Conservation (phyloP, 2,888 invertebrate genomes). For the Heliconius aoede region DNA sequence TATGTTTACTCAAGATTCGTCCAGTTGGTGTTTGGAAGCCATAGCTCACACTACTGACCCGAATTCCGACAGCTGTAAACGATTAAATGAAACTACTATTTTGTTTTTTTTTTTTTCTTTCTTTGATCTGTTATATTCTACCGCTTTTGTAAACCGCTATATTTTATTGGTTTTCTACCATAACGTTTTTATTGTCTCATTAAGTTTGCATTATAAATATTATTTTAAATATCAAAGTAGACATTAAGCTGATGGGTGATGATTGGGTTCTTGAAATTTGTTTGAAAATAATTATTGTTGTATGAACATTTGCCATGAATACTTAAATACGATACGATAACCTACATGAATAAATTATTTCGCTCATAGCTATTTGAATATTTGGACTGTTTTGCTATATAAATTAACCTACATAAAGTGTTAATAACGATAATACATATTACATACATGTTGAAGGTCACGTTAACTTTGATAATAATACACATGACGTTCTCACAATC, state of each 20-base stretch:
- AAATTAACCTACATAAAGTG: slow-evolving; percentile 5
- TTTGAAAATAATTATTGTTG: background rate
- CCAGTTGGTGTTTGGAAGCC: slow-evolving; percentile 69
- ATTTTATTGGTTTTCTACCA: slow-evolving; percentile 29
- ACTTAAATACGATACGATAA: background rate
- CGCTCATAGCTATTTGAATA: background rate
- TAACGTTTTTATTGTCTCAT: slow-evolving; percentile 3
- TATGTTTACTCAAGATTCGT: slow-evolving; percentile 70
- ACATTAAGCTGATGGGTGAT: background rate
- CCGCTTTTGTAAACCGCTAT: slow-evolving; percentile 21
- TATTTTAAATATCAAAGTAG: background rate
- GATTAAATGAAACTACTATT: slow-evolving; percentile 45
- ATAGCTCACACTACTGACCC: slow-evolving; percentile 77
- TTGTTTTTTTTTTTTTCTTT: slow-evolving; percentile 47
- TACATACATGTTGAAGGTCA: background rate
- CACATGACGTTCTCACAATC: slow-evolving; percentile 7
- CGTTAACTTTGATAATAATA: slow-evolving; percentile 22
- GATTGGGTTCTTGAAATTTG: background rate
- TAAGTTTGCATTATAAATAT: background rate
- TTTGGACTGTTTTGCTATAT: slow-evolving; percentile 1
- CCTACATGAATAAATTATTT: background rate
- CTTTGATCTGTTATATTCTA: slow-evolving; percentile 47
- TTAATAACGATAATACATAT: background rate
- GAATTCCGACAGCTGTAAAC: slow-evolving; percentile 70
- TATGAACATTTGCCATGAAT: background rate